phyloP scores from a whole-genome alignment of 2,888 invertebrate species.

The Metalampra italica region DNA sequence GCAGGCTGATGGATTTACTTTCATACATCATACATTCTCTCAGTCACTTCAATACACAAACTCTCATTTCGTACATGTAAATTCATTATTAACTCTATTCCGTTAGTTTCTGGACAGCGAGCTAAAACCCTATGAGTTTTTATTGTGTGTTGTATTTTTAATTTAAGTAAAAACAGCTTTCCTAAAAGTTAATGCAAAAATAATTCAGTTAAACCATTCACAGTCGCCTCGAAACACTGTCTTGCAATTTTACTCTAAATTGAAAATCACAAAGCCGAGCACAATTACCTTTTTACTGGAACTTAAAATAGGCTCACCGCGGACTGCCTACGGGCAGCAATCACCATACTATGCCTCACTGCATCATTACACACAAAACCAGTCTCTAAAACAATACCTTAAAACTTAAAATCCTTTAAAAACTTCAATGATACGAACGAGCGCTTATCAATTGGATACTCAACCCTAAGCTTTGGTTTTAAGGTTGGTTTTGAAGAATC shows the following conservation, averaged over 20 bases:
- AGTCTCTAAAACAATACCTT: slow-evolving; percentile 19
- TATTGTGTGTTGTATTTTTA: too few relatives aligned
- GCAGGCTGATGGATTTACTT: too few relatives aligned
- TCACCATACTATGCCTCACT: slow-evolving; percentile 26
- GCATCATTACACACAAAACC: slow-evolving; percentile 23
- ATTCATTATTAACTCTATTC: too few relatives aligned
- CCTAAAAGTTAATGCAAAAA: background rate
- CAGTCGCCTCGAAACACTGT: background rate
- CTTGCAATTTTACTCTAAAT: background rate
- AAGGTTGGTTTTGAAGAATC: slow-evolving; percentile 20
- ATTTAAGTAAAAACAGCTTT: too few relatives aligned
- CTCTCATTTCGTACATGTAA: too few relatives aligned
- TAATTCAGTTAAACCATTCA: background rate
- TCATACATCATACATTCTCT: too few relatives aligned
- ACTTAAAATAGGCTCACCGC: slow-evolving; percentile 35
- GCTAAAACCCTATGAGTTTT: too few relatives aligned
- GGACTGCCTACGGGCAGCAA: slow-evolving; percentile 37
- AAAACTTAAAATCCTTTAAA: slow-evolving; percentile 24
- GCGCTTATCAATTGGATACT: background rate
- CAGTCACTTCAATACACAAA: too few relatives aligned
- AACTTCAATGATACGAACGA: background rate
- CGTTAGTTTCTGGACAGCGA: too few relatives aligned
- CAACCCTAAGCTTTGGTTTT: background rate
- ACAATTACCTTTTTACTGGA: slow-evolving; percentile 31
- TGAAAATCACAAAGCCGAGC: background rate